These are phyloP conservation scores for Agriopis leucophaearia DNA, from an alignment of 2,888 invertebrate species.

Conservation along the genomic window DNA sequence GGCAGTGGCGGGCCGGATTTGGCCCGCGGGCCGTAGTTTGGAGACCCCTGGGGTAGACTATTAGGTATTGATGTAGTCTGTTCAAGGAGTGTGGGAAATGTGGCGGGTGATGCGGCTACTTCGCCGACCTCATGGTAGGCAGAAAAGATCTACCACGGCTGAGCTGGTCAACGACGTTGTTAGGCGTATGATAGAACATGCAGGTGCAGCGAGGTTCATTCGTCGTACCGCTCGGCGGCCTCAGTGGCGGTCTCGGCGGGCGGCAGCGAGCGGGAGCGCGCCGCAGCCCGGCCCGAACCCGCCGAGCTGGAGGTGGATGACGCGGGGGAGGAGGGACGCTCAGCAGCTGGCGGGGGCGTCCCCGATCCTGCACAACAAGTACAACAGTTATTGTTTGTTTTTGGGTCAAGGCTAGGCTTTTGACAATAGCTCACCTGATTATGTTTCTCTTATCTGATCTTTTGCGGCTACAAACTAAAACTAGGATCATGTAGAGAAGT, in stretches of 20 bases:
- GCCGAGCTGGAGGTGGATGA: constrained; percentile 29
- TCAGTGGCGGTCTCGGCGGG: constrained; percentile 83
- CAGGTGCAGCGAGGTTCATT: constrained; percentile 45
- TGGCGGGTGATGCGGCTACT: too few relatives aligned
- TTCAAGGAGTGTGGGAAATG: too few relatives aligned
- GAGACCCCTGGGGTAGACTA: too few relatives aligned
- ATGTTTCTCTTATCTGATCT: not conserved
- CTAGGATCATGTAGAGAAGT: too few relatives aligned
- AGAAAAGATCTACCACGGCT: too few relatives aligned
- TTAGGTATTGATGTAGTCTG: too few relatives aligned
- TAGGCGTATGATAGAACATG: not conserved
- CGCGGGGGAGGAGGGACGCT: constrained; percentile 24
- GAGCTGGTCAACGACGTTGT: too few relatives aligned
- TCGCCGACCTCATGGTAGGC: too few relatives aligned
- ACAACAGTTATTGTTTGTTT: not conserved
- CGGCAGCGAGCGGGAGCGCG: constrained; percentile 51
- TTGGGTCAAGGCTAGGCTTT: too few relatives aligned
- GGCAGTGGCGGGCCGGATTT: too few relatives aligned
- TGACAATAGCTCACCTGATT: not conserved
- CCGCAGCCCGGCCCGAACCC: constrained; percentile 26
- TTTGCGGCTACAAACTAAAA: too few relatives aligned
- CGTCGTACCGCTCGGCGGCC: constrained; percentile 76
- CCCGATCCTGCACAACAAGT: constrained; percentile 9
- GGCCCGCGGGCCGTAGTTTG: too few relatives aligned
- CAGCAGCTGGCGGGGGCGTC: constrained; percentile 10